Conservation (phyloP, 53 echinoderm and acorn worm genomes). For the Echinometra lucunter region DNA sequence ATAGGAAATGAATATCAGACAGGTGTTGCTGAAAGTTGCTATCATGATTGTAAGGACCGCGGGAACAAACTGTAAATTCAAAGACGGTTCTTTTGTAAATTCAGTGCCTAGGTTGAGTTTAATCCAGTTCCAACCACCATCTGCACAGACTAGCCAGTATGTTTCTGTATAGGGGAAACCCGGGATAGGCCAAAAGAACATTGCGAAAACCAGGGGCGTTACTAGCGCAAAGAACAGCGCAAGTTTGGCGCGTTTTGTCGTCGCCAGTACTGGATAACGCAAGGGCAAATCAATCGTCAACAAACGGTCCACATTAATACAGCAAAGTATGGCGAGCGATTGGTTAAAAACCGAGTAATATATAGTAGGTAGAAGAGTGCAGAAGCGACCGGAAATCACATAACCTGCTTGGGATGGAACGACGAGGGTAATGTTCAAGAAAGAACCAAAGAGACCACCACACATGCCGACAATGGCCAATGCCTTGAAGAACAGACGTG, state of each 20-base stretch:
- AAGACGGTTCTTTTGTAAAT: background rate
- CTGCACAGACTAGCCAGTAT: background rate
- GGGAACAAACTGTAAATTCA: background rate
- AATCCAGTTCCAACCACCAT: background rate
- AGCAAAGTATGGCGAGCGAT: conserved; percentile 16
- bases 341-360: conserved; percentile 5
- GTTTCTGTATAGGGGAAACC: background rate
- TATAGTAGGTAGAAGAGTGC: background rate
- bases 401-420: background rate
- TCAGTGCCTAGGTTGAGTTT: background rate
- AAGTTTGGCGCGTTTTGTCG: background rate
- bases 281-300: background rate
- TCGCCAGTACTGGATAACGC: background rate
- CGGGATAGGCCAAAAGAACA: background rate
- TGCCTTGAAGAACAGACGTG: conserved; percentile 29
- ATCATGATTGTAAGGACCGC: background rate
- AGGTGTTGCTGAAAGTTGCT: background rate
- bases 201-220: background rate
- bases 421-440: background rate
- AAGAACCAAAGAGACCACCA: background rate
- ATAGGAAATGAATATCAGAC: conserved; percentile 4
- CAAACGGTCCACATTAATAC: background rate
- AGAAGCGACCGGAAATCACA: background rate
- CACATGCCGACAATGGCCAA: conserved; percentile 13
- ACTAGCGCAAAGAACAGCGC: conserved; percentile 18